These are phyloP conservation scores for Megamerina dolium DNA, from an alignment of 2,888 invertebrate species.

Conservation along the genomic window DNA sequence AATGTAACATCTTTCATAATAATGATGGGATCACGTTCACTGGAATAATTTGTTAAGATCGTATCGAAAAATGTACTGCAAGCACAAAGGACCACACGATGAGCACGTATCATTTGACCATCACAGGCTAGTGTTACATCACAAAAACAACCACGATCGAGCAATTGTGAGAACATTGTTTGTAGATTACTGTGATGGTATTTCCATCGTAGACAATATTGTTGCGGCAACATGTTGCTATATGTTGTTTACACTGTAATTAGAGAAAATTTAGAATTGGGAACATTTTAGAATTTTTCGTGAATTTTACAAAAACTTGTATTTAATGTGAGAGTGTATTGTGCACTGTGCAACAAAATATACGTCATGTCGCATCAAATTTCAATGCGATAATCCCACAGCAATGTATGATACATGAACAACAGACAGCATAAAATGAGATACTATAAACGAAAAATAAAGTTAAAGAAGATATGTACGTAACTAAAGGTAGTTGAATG, in stretches of 20 bases:
- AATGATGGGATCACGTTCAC: slow-evolving; percentile 74
- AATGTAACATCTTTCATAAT: slow-evolving; percentile 88
- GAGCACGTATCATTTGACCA: slow-evolving; percentile 69
- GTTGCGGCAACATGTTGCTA: slow-evolving; percentile 66
- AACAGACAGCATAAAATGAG: too few species aligned
- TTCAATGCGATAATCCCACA: too few species aligned
- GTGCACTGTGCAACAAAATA: too few species aligned
- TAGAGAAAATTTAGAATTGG: too few species aligned
- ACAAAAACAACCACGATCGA: slow-evolving; percentile 84
- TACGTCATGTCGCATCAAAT: too few species aligned
- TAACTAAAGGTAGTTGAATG: too few species aligned
- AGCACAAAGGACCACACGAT: slow-evolving; percentile 77
- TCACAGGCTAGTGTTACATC: slow-evolving; percentile 86
- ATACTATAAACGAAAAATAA: too few species aligned
- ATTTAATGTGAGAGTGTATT: too few species aligned
- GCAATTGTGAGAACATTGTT: slow-evolving; percentile 80
- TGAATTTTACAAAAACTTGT: too few species aligned
- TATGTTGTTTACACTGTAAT: slow-evolving; percentile 1
- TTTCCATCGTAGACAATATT: slow-evolving; percentile 89
- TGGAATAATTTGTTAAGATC: slow-evolving; percentile 70
- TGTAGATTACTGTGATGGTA: slow-evolving; percentile 87
- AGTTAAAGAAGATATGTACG: too few species aligned
- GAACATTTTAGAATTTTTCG: too few species aligned
- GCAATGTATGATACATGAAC: too few species aligned
- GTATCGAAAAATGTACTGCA: slow-evolving; percentile 89